A percentile compares a stretch with the other conserved stretches of the same genome.
phyloP scores from a whole-genome alignment of 1,140 invertebrate genomes.

The Trichonephila inaurata region DNA sequence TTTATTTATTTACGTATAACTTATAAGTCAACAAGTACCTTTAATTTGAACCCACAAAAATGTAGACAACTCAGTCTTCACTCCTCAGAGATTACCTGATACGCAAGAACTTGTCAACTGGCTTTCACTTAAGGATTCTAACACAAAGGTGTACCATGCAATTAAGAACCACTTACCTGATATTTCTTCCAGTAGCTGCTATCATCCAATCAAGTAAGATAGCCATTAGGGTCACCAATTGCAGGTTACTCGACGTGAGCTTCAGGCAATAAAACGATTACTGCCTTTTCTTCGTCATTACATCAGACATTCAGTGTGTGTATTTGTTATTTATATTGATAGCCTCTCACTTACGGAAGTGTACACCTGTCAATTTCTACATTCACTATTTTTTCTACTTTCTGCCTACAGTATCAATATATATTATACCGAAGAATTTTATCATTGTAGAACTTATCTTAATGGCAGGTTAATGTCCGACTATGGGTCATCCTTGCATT shows the following conservation, averaged over 20 bases:
- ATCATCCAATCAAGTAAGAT: constrained; percentile 45
- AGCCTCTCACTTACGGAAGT: constrained; percentile 29
- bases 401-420: neutral
- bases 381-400: neutral
- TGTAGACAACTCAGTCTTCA: constrained; percentile 6
- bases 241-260: neutral
- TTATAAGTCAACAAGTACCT: neutral
- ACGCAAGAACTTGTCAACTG: constrained; percentile 24
- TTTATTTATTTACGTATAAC: neutral
- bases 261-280: constrained; percentile 39
- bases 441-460: neutral
- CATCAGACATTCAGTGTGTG: neutral
- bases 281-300: constrained; percentile 28
- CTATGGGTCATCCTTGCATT: no score
- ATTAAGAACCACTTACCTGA: constrained; percentile 46
- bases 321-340: neutral
- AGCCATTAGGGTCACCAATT: constrained; percentile 44
- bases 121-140: constrained; percentile 41
- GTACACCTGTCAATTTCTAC: constrained; percentile 14
- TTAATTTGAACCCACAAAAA: neutral
- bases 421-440: neutral
- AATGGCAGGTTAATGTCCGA: neutral
- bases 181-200: constrained; percentile 2
- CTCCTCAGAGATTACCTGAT: neutral
- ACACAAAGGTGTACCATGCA: constrained; percentile 6